Percentiles rank a stretch among this genome's conserved stretches.
Conservation (phyloP, 2,113 vertebrate genomes). For the Calyptommatus sinebrachiatus region DNA sequence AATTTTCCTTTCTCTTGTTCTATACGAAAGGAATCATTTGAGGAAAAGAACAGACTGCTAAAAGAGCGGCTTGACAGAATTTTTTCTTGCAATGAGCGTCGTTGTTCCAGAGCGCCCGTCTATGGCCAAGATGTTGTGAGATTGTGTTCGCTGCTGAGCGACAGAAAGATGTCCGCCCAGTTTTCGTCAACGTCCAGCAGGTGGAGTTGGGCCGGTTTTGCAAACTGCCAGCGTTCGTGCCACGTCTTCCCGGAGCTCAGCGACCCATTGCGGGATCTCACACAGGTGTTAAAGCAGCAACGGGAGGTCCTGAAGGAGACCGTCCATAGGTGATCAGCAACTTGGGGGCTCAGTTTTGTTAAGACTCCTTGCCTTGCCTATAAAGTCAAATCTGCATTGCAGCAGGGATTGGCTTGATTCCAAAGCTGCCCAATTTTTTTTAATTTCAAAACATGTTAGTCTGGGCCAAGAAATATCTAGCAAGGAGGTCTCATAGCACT, state of each 20-base stretch:
- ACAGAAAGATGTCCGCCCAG: slow-evolving; percentile 18
- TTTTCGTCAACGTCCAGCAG: slow-evolving; percentile 47
- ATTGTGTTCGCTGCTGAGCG: slow-evolving; percentile 69
- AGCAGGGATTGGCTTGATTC: no score
- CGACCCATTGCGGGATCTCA: slow-evolving; percentile 65
- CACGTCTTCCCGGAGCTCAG: slow-evolving; percentile 25
- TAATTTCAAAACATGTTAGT: no score
- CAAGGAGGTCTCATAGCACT: no score
- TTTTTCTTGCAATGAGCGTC: slow-evolving; percentile 83
- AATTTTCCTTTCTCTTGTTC: neutral
- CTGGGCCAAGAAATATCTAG: no score
- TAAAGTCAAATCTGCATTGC: no score
- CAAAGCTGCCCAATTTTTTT: no score
- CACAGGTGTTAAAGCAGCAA: slow-evolving; percentile 66
- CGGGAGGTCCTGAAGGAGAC: slow-evolving; percentile 63
- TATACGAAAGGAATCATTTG: slow-evolving; percentile 77
- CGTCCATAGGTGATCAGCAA: slow-evolving; percentile 70
- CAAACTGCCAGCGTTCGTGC: slow-evolving; percentile 64
- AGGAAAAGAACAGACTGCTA: slow-evolving; percentile 83
- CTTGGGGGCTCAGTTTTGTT: neutral
- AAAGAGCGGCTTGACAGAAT: slow-evolving; percentile 86
- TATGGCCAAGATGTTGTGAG: slow-evolving; percentile 87
- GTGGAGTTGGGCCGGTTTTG: slow-evolving; percentile 81
- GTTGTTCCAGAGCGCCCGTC: slow-evolving; percentile 80
- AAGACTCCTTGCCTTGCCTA: neutral